Conservation (phyloP, 2,113 vertebrate genomes). For the Ammodytes dubius region DNA sequence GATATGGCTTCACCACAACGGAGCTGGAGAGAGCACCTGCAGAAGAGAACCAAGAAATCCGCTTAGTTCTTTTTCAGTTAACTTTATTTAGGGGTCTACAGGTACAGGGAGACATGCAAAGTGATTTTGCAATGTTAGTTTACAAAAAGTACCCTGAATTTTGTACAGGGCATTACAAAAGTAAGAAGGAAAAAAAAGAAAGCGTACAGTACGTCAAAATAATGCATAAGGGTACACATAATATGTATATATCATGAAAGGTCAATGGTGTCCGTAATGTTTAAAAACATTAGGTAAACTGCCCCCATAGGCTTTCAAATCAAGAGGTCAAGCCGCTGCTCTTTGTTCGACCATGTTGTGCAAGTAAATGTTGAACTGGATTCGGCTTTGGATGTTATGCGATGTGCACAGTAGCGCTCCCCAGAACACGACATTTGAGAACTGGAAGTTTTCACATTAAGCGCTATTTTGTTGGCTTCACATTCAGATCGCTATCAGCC, state of each 20-base stretch:
- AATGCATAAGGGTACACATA: not conserved
- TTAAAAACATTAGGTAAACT: not conserved
- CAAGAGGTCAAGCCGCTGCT: slow-evolving; percentile 24
- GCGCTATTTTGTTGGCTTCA: slow-evolving; percentile 30
- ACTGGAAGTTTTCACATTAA: slow-evolving; percentile 11
- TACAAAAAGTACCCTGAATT: not conserved
- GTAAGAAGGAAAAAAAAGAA: not conserved
- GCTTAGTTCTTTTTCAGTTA: slow-evolving; percentile 41
- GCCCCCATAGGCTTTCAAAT: slow-evolving; percentile 12
- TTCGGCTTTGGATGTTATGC: slow-evolving; percentile 14
- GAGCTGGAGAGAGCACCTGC: slow-evolving; percentile 3
- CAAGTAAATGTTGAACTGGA: slow-evolving; percentile 25
- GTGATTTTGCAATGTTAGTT: not conserved
- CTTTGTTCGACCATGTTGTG: not conserved
- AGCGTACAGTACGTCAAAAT: not conserved
- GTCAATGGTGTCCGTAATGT: not conserved
- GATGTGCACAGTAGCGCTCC: slow-evolving; percentile 8
- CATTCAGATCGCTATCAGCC: slow-evolving; percentile 26
- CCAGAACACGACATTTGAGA: slow-evolving; percentile 13
- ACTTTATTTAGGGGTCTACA: slow-evolving; percentile 23
- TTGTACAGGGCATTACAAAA: not conserved
- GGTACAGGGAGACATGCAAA: slow-evolving; percentile 5
- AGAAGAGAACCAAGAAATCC: slow-evolving; percentile 13
- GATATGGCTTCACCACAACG: not conserved
- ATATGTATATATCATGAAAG: slow-evolving; percentile 20